phyloP scores from a whole-genome alignment of 1,140 invertebrate genomes.

The Lasaia peninsularis region DNA sequence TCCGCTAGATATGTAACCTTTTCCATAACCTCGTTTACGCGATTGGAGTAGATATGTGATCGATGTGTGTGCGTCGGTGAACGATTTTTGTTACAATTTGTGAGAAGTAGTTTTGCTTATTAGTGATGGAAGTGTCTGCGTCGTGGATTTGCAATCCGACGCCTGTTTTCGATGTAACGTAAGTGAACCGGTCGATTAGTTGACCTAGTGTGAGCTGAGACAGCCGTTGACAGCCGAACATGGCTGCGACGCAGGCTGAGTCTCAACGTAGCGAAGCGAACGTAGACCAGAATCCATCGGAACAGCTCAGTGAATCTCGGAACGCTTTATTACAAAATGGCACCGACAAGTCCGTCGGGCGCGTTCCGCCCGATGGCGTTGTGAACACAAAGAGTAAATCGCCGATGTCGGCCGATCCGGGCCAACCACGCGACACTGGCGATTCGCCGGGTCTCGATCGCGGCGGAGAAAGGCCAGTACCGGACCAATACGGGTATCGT shows the following conservation, averaged over 20 bases:
- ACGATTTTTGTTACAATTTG: slow-evolving; percentile 78
- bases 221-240: slow-evolving; percentile 78
- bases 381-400: slow-evolving; percentile 75
- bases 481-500: slow-evolving; percentile 66
- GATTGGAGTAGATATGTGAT: slow-evolving; percentile 83
- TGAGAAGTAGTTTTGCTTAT: slow-evolving; percentile 76
- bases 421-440: slow-evolving; percentile 62
- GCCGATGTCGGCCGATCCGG: slow-evolving; percentile 68
- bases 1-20: slow-evolving; percentile 79
- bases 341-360: slow-evolving; percentile 75
- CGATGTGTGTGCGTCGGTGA: slow-evolving; percentile 81
- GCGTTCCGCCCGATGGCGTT: slow-evolving; percentile 72
- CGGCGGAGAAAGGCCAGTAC: slow-evolving; percentile 51
- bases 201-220: slow-evolving; percentile 77
- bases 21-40: slow-evolving; percentile 84
- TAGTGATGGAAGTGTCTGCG: slow-evolving; percentile 77
- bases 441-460: slow-evolving; percentile 66
- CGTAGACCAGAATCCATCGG: slow-evolving; percentile 79
- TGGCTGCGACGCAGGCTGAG: slow-evolving; percentile 82
- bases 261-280: slow-evolving; percentile 80
- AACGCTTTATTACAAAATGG: slow-evolving; percentile 80
- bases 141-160: slow-evolving; percentile 76
- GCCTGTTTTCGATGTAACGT: slow-evolving; percentile 77
- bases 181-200: slow-evolving; percentile 76
- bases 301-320: slow-evolving; percentile 79